Evolutionary conservation across 35 echinoderm and acorn worm species (phyloP), one percentile per base, ranked within the genome.

Genomic region (Ophiothrix spiculata): DNA sequence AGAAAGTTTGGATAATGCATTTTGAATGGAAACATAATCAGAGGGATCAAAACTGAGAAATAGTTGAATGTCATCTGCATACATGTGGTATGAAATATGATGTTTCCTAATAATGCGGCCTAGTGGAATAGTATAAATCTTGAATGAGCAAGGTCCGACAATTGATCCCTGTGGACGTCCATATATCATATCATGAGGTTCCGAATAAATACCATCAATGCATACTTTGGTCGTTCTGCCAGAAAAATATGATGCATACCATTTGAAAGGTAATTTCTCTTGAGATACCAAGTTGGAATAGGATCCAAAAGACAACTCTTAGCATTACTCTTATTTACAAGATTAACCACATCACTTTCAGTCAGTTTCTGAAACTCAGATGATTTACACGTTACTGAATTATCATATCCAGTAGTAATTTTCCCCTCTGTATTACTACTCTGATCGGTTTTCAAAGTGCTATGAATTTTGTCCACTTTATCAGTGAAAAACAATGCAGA

Each of bases 261-360:
- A 79, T 37, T 37, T 4, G 31, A 79, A 64, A 36, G 32, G 32
- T 75, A 39, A 36, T 81, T 80, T 82, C 82, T 56, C 49, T 81
- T 88, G n/a, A 81, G 34, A 29, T 82, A 88, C 56, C 87, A 88
- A 15, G 60, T 82, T 19, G 56, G 87, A 35, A 88, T 79, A 41
- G 87, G 87, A 23, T 88, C 78, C 45, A 88, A 32, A 13, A 38
- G 31, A 33, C 76, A 79, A 34, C 37, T 35, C 39, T 60, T 87
- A 60, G 4, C 32, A 32, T 75, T 21, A 35, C 2, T 81, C 74
- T 23, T 33, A 17, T 41, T 81, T 32, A 88, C 80, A 34, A 82
- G 82, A 37, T 88, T 79, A 45, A 75, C 4, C 29, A 88, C 54
- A 56, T 88, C 78, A 74, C 42, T 54, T 75, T 88, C 64, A 40